Evolutionary conservation across 2,797 vertebrate species (phyloP), one percentile per base, ranked within the genome.

Genomic region (Falco columbarius): DNA sequence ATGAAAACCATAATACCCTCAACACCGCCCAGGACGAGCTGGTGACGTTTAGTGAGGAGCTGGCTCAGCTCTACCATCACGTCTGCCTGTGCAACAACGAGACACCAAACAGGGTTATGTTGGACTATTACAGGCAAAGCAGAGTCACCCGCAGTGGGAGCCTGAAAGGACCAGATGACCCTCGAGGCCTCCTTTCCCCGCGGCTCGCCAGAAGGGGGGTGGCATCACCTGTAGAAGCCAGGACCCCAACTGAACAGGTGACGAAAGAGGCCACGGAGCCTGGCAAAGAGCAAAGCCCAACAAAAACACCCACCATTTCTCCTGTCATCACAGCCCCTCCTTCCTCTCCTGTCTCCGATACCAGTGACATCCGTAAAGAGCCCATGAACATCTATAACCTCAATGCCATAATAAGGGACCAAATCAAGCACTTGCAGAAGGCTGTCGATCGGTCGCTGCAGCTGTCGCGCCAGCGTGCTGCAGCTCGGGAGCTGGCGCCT

Each of bases 331-430:
- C 97, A 83, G 97, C 98, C 95, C 98, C 98, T 7, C 99, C 99
- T 52, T 98, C 98, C 18, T 99, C 99, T 54, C 98, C 98, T 0
- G 98, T 98, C 54, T 98, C 98, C 8, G 99, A 99, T 86, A 98
- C 98, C 2, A 99, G 98, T 74, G 99, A 99, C 98, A 98, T 99
- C 95, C 98, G 99, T 58, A 99, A 99, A 97, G 99, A 99, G 98
- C 99, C 99, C 26, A 99, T 99, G 99, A 99, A 99, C 95, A 99
- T 99, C 98, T 99, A 99, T 97, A 99, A 99, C 98, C 98, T 99
- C 94, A 99, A 99, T 40, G 99, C 99, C 98, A 99, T 99, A 91
- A 99, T 99, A 96, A 98, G 99, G 97, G 99, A 99, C 98, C 99
- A 99, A 98, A 99, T 99, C 97, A 99, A 99, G 96, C 99, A 99